phyloP scores from a whole-genome alignment of 2,113 vertebrate genomes.

The Platichthys flesus region DNA sequence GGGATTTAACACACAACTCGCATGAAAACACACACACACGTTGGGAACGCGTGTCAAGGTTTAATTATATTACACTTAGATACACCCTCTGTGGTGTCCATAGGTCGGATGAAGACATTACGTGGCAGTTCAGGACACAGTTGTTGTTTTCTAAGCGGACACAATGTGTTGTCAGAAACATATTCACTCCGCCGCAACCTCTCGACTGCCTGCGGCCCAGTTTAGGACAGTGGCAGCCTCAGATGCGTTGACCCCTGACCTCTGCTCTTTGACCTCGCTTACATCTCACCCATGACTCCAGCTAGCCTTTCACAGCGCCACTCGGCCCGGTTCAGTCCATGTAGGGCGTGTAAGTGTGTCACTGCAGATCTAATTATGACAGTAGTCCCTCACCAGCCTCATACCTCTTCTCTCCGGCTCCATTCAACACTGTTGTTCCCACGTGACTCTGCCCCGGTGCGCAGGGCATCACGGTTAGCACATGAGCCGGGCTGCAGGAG shows the following conservation, averaged over 20 bases:
- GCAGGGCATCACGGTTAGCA: not conserved
- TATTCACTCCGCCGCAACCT: not conserved
- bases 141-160: slow-evolving; percentile 4
- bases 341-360: slow-evolving; percentile 52
- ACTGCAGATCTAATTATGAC: slow-evolving; percentile 61
- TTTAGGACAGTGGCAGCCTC: not conserved
- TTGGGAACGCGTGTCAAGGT: not conserved
- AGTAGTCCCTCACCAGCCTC: slow-evolving; percentile 28
- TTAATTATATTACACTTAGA: slow-evolving; percentile 38
- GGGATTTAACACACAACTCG: slow-evolving; percentile 43
- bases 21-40: not conserved
- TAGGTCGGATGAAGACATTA: not conserved
- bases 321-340: slow-evolving; percentile 46
- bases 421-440: not conserved
- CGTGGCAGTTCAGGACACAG: not conserved
- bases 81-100: not conserved
- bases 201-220: no score
- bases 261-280: slow-evolving; percentile 48
- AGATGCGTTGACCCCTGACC: slow-evolving; percentile 30
- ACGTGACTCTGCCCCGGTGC: slow-evolving; percentile 22
- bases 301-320: slow-evolving; percentile 3
- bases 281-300: slow-evolving; percentile 17
- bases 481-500: not conserved
- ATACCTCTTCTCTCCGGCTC: slow-evolving; percentile 5
- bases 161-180: slow-evolving; percentile 21